Evolutionary conservation across 1,140 invertebrate species (phyloP), one percentile per base, ranked within the genome.

Genomic region (Drosophila melanica): DNA sequence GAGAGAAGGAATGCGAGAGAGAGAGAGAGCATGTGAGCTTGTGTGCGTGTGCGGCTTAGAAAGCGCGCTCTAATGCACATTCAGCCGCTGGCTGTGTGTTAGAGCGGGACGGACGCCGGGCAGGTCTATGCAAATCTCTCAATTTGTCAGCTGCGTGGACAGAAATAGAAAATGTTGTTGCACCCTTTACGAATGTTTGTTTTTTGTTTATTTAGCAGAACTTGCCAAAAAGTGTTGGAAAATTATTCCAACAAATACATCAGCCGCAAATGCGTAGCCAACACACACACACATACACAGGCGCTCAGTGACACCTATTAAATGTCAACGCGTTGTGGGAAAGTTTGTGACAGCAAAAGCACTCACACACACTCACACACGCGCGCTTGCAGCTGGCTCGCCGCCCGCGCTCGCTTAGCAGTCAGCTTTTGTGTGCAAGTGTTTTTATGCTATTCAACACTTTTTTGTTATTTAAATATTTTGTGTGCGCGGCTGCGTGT

Each of bases 241-340:
- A 73, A 75, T 75, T 60, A 75, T 75, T 60, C n/a, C 67, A 75
- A 70, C 66, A 75, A 75, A 74, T 69, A 69, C 58, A 14, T n/a
- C 48, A 60, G 16, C 64, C 57, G 20, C 70, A 73, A 59, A 60
- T 68, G 55, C 55, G 57, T 60, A 20, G 37, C 20, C 51, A 54
- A 53, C 27, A 39, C 45, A 41, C 60, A 50, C 60, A 18, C 37
- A 20, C 37, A 37, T 37, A 44, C 37, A 39, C 53, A 50, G 53
- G 39, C 33, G 39, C 30, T n/a, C 42, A 72, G 51, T 55, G 57
- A 63, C 69, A 76, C 69, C 69, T 67, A 73, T 76, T 67, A 67
- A 73, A 60, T 72, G 62, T 57, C 69, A 66, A 37, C 63, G 62
- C 57, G 48, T 45, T 60, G 55, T 62, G 68, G 27, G 4, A 65